phyloP scores from a whole-genome alignment of 2,888 invertebrate genomes.

The Argyresthia albistria region DNA sequence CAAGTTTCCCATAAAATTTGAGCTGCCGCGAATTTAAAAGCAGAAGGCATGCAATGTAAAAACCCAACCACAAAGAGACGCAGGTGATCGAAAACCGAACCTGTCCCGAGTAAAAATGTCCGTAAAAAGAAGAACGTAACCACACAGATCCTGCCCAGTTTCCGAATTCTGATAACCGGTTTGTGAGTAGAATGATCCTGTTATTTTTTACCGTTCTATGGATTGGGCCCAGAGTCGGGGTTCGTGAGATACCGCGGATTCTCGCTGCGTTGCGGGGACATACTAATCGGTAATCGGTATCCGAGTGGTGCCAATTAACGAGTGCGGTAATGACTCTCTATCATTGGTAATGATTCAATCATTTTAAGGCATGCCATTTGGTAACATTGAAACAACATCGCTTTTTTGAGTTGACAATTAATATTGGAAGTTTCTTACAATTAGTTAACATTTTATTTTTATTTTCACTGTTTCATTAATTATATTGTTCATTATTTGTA shows the following conservation, averaged over 20 bases:
- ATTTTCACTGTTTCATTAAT: no score
- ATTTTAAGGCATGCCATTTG: not conserved
- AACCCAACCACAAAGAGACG: not conserved
- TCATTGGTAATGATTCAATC: not conserved
- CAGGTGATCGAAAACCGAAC: not conserved
- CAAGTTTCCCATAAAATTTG: not conserved
- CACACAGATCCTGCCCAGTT: constrained; percentile 24
- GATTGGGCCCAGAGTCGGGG: constrained; percentile 21
- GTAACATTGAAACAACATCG: not conserved
- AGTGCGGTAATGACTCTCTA: not conserved
- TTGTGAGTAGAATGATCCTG: constrained; percentile 38
- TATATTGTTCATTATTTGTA: no score
- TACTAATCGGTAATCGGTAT: constrained; percentile 18
- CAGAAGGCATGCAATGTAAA: no score
- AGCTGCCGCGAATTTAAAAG: not conserved
- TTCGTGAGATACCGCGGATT: constrained; percentile 20
- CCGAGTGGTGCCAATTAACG: constrained; percentile 4
- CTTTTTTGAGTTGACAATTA: no score
- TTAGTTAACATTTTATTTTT: no score
- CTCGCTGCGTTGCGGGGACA: constrained; percentile 13
- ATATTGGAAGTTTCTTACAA: no score
- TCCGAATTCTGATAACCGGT: constrained; percentile 48
- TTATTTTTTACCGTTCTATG: constrained; percentile 58
- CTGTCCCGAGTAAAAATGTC: not conserved
- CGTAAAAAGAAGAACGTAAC: constrained; percentile 11